phyloP scores from a whole-genome alignment of 2,888 invertebrate genomes.

The Oscheius sp. region DNA sequence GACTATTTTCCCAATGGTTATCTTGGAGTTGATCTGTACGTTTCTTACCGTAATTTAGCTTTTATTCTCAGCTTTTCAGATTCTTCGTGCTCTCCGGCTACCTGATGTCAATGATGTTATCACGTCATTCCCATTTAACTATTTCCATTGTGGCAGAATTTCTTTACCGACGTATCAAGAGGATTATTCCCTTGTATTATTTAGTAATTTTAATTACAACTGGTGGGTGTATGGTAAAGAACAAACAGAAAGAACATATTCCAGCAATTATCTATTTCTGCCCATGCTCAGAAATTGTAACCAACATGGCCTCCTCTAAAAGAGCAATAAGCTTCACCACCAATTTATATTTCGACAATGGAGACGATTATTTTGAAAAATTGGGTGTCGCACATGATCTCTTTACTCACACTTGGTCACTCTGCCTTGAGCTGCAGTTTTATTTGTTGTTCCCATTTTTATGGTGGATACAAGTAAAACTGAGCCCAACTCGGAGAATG shows the following conservation, averaged over 20 bases:
- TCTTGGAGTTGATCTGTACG: constrained; percentile 20
- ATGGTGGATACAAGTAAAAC: neutral
- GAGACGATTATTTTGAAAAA: neutral
- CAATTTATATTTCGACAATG: neutral
- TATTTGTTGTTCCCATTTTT: constrained; percentile 10
- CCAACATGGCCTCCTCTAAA: neutral
- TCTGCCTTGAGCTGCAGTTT: constrained; percentile 24
- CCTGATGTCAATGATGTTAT: constrained; percentile 3
- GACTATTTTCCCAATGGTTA: constrained; percentile 28
- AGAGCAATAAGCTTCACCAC: neutral
- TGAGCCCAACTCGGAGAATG: neutral
- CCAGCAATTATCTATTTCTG: neutral
- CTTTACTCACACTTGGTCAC: constrained; percentile 27
- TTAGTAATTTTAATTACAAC: neutral
- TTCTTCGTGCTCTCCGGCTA: constrained; percentile 6
- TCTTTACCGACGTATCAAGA: neutral
- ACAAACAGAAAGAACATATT: neutral
- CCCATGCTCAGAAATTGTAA: neutral
- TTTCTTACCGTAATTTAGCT: neutral
- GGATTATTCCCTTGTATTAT: constrained; percentile 7
- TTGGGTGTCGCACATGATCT: constrained; percentile 10
- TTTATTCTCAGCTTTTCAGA: neutral
- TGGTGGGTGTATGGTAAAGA: neutral
- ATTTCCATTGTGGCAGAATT: neutral
- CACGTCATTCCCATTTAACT: neutral